Evolutionary conservation across 2,113 vertebrate genomes (phyloP).

Genomic region (Morphnarchus princeps): DNA sequence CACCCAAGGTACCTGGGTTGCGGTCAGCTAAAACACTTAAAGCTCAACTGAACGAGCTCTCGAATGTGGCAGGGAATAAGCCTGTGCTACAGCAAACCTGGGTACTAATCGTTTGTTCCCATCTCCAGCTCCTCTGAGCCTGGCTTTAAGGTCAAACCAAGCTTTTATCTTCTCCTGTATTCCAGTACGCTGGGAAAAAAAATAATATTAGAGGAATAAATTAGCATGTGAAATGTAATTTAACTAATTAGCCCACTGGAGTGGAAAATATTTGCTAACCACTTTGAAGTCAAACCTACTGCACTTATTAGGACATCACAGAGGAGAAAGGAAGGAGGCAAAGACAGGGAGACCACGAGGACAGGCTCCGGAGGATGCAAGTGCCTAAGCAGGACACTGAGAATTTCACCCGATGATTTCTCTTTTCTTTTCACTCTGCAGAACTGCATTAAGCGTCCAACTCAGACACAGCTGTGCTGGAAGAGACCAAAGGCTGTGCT

Average conservation of each 20-base stretch:
- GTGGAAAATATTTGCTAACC: slow-evolving; percentile 40
- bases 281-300: slow-evolving; percentile 41
- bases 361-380: background rate
- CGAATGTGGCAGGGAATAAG: background rate
- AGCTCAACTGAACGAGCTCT: background rate
- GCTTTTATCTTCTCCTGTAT: slow-evolving; percentile 18
- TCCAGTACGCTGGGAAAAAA: background rate
- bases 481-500: background rate
- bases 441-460: background rate
- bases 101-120: background rate
- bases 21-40: background rate
- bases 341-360: background rate
- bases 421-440: background rate
- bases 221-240: slow-evolving; percentile 62
- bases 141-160: slow-evolving; percentile 31
- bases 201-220: slow-evolving; percentile 44
- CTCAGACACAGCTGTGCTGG: background rate
- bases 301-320: background rate
- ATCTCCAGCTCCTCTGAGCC: background rate
- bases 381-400: background rate
- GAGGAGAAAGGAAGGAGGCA: background rate
- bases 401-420: background rate
- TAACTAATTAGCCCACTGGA: slow-evolving; percentile 51
- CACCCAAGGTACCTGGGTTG: background rate
- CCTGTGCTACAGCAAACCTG: background rate